Evolutionary conservation across 2,888 invertebrate species (phyloP), one percentile per base, ranked within the genome.

Genomic region (Macrophya alboannulata): DNA sequence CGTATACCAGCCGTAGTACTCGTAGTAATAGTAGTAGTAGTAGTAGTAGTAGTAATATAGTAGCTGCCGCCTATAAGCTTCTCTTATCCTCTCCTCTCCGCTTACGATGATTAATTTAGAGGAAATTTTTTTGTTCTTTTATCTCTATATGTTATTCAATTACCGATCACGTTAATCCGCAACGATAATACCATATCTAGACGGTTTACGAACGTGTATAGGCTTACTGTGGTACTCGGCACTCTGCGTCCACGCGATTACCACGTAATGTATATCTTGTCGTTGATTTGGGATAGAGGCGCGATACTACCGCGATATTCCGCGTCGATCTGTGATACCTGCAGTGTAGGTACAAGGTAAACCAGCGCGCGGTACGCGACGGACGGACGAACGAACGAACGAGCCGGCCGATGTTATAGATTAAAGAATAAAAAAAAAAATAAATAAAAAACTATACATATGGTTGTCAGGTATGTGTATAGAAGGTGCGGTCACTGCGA

Each of bases 401-500:
- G 3, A 3, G 3, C 31, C 31, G 3, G 31, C 31, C 31, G 31
- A 31, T 31, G 3, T 31, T 31, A 31, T 31, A 31, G 31, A 31
- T 31, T 31, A 31, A 31, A 31, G 3, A 31, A 31, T 2, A 31
- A 31, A 31, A 31, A 31, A 31, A 31, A 31, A 31, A 31, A 31
- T 1, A 31, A 31, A 31, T 31, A 31, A 31, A 2, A 31, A 31
- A 31, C 31, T 31, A 3, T 31, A 31, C 17, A 37, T 25, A 17
- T 55, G 6, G 6, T 31, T 68, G 4, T 62, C 6, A 45, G 77
- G 83, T 72, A 72, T 74, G 62, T 37, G 84, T 85, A 31, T 31
- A 31, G 1, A 87, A 86, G 85, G 91, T 90, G 91, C 91, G 91
- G 90, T 91, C 93, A 91, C 88, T 91, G 92, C 93, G 93, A 90